These are phyloP conservation scores for Chironomus tentans DNA, from an alignment of 2,888 invertebrate species.

Conservation along the genomic window DNA sequence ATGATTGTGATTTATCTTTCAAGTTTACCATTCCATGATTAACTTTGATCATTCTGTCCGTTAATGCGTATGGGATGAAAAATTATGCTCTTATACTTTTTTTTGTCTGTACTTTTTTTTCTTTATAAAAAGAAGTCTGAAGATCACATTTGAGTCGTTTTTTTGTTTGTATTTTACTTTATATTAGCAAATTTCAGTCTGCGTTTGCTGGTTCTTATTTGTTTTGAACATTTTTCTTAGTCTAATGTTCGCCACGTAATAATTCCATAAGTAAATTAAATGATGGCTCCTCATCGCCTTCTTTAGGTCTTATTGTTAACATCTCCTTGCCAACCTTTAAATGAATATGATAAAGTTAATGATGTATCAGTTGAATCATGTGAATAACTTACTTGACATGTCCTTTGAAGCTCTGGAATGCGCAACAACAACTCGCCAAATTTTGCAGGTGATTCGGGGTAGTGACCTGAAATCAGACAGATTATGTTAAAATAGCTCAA, in stretches of 20 bases:
- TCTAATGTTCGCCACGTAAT: slow-evolving; percentile 82
- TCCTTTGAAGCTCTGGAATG: slow-evolving; percentile 89
- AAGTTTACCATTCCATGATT: not conserved
- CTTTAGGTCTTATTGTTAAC: slow-evolving; percentile 76
- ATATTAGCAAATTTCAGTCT: not conserved
- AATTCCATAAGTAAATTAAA: slow-evolving; percentile 95
- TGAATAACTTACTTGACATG: slow-evolving; percentile 64
- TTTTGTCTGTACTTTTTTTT: not conserved
- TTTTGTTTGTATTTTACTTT: not conserved
- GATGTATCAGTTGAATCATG: no score
- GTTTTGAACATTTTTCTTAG: slow-evolving; percentile 30
- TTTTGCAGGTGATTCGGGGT: slow-evolving; percentile 87
- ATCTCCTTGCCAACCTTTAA: slow-evolving; percentile 84
- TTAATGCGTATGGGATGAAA: no score
- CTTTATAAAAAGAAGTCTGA: not conserved
- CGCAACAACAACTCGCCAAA: slow-evolving; percentile 87
- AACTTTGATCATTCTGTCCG: no score
- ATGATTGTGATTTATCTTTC: not conserved
- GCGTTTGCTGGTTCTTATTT: not conserved
- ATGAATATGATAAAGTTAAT: slow-evolving; percentile 36
- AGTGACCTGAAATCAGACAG: slow-evolving; percentile 47
- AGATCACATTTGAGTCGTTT: slow-evolving; percentile 6
- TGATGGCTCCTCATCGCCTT: slow-evolving; percentile 68
- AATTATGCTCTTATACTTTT: no score
- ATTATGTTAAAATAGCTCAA: not conserved